Evolutionary conservation across 2,797 vertebrate species (phyloP).

Genomic region (Syngnathus acus): DNA sequence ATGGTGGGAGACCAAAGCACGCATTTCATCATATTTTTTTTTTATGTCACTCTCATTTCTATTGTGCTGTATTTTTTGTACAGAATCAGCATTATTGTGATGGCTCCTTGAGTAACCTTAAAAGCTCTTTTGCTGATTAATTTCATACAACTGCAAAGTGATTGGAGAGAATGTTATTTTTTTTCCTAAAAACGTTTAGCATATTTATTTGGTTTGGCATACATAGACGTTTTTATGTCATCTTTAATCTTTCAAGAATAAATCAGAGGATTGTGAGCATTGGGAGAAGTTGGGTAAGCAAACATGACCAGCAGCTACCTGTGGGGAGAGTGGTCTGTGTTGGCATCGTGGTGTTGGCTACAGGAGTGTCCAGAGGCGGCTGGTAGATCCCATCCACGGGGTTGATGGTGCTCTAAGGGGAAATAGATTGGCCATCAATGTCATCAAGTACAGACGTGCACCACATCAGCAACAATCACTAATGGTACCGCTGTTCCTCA

Average conservation of each 20-base stretch:
- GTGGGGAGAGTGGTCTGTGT: conserved; percentile 88
- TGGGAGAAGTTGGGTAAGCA: not conserved
- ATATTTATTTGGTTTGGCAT: not conserved
- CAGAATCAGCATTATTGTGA: no score
- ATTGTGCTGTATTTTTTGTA: no score
- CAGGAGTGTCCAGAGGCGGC: conserved; percentile 80
- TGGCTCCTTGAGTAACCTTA: no score
- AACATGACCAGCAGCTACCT: conserved; percentile 64
- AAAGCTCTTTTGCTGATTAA: no score
- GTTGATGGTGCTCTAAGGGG: conserved; percentile 92
- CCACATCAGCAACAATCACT: conserved; percentile 8
- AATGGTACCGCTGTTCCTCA: conserved; percentile 18
- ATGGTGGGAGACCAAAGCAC: no score
- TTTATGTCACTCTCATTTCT: no score
- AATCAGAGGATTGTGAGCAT: not conserved
- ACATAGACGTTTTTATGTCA: not conserved
- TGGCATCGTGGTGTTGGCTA: conserved; percentile 86
- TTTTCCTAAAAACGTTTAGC: not conserved
- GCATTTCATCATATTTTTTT: no score
- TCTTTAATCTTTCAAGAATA: not conserved
- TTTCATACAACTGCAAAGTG: no score
- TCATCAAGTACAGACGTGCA: conserved; percentile 1
- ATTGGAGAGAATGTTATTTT: not conserved
- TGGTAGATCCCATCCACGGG: conserved; percentile 96
- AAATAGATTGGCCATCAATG: conserved; percentile 28